phyloP scores from a whole-genome alignment of 2,797 vertebrate genomes.

The Pygocentrus nattereri region DNA sequence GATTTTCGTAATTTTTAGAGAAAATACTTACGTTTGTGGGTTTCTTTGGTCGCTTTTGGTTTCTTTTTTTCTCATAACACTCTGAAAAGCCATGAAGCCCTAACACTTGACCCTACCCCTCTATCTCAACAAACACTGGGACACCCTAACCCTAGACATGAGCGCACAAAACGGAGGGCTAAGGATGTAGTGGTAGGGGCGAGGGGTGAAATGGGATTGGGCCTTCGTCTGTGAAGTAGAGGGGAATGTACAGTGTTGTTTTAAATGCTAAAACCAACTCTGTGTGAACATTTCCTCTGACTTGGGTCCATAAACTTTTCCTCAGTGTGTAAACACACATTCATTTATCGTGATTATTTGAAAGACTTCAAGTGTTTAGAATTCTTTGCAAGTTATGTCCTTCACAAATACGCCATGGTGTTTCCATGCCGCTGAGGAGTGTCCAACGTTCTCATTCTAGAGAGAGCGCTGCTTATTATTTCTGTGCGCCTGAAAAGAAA shows the following conservation, averaged over 20 bases:
- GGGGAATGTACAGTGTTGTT: neutral
- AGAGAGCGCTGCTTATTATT: slow-evolving; percentile 4
- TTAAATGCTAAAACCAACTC: neutral
- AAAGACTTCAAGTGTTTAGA: neutral
- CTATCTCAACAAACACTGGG: no score
- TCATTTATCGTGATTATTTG: neutral
- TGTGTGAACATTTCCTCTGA: neutral
- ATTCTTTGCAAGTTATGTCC: neutral
- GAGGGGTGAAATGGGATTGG: no score
- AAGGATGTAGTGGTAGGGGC: no score
- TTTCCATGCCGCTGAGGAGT: neutral
- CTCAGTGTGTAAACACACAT: neutral
- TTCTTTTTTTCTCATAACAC: no score
- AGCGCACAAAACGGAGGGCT: no score
- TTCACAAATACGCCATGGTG: neutral
- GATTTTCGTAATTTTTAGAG: no score
- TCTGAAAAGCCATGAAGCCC: no score
- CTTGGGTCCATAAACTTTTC: neutral
- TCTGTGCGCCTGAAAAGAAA: neutral
- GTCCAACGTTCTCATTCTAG: neutral
- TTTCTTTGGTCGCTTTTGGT: no score
- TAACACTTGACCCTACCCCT: no score
- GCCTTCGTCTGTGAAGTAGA: neutral
- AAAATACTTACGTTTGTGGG: no score
- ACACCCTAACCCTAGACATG: no score